Percentiles rank a stretch among this genome's conserved stretches.
Conservation (phyloP, 92 coral and sea anemone species). For the Phenganax marumi region DNA sequence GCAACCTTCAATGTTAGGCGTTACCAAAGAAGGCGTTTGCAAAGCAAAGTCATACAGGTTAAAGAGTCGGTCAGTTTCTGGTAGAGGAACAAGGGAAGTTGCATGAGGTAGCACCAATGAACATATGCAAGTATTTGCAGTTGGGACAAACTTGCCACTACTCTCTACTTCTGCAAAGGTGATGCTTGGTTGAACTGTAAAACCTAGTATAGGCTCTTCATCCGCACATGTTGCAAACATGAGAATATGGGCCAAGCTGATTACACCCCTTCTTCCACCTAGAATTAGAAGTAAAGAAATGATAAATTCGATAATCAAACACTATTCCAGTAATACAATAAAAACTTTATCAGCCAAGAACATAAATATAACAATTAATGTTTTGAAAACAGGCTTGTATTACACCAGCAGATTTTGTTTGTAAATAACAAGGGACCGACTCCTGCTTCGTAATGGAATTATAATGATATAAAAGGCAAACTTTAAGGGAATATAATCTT, state of each 20-base stretch:
- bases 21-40: slow-evolving; percentile 57
- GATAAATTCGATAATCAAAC: too few relatives aligned
- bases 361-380: too few relatives aligned
- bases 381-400: too few relatives aligned
- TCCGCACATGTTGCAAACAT: slow-evolving; percentile 64
- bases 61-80: slow-evolving; percentile 40
- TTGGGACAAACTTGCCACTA: slow-evolving; percentile 58
- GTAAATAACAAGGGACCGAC: too few relatives aligned
- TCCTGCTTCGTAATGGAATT: too few relatives aligned
- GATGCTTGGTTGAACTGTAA: slow-evolving; percentile 55
- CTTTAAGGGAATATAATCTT: too few relatives aligned
- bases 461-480: too few relatives aligned
- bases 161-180: slow-evolving; percentile 43
- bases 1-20: too few relatives aligned
- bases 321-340: too few relatives aligned
- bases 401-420: too few relatives aligned
- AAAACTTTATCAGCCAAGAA: background rate
- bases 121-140: slow-evolving; percentile 63
- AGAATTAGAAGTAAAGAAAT: too few relatives aligned
- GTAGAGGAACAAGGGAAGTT: slow-evolving; percentile 44
- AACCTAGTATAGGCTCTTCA: slow-evolving; percentile 67
- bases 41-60: slow-evolving; percentile 62
- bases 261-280: slow-evolving; percentile 66
- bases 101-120: slow-evolving; percentile 47
- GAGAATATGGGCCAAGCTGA: slow-evolving; percentile 56